Conservation (phyloP, 2,797 vertebrate genomes). For the Parauchenoglanis ngamensis region DNA sequence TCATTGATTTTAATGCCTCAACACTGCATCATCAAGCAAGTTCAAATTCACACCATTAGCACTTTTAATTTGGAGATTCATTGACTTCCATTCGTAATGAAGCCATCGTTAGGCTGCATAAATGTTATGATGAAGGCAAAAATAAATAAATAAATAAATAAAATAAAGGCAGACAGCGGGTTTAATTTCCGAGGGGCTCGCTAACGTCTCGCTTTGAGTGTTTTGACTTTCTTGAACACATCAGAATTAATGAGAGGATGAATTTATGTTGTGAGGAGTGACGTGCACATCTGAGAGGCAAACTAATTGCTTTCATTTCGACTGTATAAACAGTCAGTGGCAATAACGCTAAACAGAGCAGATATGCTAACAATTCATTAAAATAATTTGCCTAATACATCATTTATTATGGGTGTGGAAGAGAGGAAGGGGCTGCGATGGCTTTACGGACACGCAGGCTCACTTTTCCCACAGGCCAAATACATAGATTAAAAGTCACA, state of each 20-base stretch:
- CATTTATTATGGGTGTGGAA: not conserved
- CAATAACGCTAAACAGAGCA: conserved; percentile 25
- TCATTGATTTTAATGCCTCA: conserved; percentile 28
- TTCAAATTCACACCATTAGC: conserved; percentile 25
- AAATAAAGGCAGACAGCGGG: too few relatives aligned
- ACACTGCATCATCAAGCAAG: conserved; percentile 23
- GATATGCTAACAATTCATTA: conserved; percentile 22
- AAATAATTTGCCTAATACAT: conserved; percentile 29
- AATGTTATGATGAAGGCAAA: conserved; percentile 4
- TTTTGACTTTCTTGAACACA: not conserved
- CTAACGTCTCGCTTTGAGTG: not conserved
- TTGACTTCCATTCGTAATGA: conserved; percentile 20
- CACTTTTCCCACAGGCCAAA: not conserved
- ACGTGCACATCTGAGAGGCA: not conserved
- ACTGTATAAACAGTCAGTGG: conserved; percentile 14
- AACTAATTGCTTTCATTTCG: conserved; percentile 21
- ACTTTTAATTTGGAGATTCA: not conserved
- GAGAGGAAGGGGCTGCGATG: not conserved
- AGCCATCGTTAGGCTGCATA: not conserved
- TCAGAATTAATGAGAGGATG: conserved; percentile 18
- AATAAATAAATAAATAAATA: not conserved
- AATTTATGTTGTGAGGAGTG: conserved; percentile 1
- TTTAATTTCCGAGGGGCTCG: not conserved
- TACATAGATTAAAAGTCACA: not conserved
- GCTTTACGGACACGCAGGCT: not conserved